Evolutionary conservation across 2,888 invertebrate genomes (phyloP), one percentile per base, ranked within the genome.

Genomic region (Spialia ferax): DNA sequence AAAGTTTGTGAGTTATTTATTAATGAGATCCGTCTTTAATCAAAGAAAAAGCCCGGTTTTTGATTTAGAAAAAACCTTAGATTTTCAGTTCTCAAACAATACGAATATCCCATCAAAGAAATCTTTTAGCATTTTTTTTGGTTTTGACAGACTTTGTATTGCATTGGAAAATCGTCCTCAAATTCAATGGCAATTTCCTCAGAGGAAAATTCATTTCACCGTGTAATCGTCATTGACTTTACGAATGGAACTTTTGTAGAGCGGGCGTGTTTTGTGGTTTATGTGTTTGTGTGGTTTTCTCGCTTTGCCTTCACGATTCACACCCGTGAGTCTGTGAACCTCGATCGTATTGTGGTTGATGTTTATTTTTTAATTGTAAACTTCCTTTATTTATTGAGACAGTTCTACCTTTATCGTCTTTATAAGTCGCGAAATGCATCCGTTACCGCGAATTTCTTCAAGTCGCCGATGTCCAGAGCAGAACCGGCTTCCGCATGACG

Each of bases 401-500:
- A 56, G 32, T 32, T 48, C 35, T 11, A 35, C 32, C 50, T 66
- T 54, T 42, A 52, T 76, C 83, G 84, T 79, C 78, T 70, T 65
- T 59, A n/a, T 55, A 61, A 66, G 29, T 23, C 66, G 66, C 66
- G 54, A 66, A 66, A 65, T 65, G 65, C 65, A 65, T 61, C 60
- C 69, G 67, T 64, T 59, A 81, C 75, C 67, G 83, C 84, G 82
- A 82, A 86, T 88, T 89, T 88, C 87, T 87, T 86, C 82, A 82
- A 87, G 84, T 78, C 81, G 81, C 75, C 79, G 82, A 76, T 83
- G 82, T 81, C 80, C 85, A 77, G 81, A 83, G 68, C 80, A 84
- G 84, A 91, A 93, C 92, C 92, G 91, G 93, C 93, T 93, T 88
- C 89, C 86, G 90, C 80, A 79, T 92, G 91, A 91, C 92, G 91